Evolutionary conservation across 2,113 vertebrate genomes (phyloP).

Genomic region (Dipodomys ordii): DNA sequence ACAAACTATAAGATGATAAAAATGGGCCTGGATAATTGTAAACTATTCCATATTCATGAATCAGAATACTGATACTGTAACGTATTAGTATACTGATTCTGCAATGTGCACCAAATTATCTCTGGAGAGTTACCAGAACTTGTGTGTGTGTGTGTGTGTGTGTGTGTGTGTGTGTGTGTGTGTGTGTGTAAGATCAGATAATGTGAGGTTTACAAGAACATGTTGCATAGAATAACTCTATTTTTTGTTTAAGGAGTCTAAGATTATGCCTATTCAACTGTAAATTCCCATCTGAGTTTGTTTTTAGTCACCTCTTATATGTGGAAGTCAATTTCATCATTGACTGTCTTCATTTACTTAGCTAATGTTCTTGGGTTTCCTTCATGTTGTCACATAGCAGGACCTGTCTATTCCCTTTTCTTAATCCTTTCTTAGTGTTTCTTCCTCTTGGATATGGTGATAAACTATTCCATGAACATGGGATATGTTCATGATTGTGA

Average conservation of each 20-base stretch:
- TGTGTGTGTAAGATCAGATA: background rate
- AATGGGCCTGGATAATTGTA: background rate
- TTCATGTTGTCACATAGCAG: too few species aligned
- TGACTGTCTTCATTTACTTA: background rate
- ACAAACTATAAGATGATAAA: background rate
- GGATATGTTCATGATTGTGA: background rate
- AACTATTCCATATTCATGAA: background rate
- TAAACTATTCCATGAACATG: background rate
- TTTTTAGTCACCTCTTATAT: background rate
- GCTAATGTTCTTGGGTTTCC: too few species aligned
- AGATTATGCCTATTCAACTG: background rate
- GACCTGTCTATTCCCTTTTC: too few species aligned
- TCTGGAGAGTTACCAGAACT: background rate
- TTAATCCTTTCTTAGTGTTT: too few species aligned
- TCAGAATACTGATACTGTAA: background rate
- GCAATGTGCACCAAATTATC: background rate
- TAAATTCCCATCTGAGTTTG: background rate
- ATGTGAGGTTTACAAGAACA: background rate
- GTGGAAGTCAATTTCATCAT: background rate
- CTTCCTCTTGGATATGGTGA: background rate
- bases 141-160: background rate
- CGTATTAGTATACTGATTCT: background rate
- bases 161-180: background rate
- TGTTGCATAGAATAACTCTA: background rate
- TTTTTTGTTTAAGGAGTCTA: too few species aligned